Base-by-base conservation (phyloP, 2,113 vertebrate genomes). In the Epinephelus fuscoguttatus region DNA sequence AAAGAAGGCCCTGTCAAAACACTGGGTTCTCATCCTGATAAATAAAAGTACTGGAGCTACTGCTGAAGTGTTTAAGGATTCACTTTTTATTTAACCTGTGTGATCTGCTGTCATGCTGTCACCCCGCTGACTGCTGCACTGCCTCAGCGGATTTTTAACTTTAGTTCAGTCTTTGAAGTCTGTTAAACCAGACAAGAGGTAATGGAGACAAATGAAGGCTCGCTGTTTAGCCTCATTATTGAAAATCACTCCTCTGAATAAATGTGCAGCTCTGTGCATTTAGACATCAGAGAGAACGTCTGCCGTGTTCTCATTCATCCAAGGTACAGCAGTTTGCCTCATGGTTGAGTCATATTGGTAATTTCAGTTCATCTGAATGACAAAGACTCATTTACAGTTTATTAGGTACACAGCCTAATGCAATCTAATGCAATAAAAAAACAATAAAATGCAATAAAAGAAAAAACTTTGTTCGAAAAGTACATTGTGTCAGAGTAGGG, bases 201-300 rank as follows among this genome's bases (percentile, higher is more conserved):
- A 86, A 91, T 82, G 56, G 71, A 88, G 75, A 89, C 73, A 78
- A 90, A 93, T 78, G 61, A 73, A 77, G 59, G 4, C 62, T n/a
- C 56, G 14, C 74, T 23, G n/a, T 66, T 78, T 47, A 30, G 30
- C 47, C 59, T 84, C 79, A 84, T 87, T 81, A 90, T 69, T 70
- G 77, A 57, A 85, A 89, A 86, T 61, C 70, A 25, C 21, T 82
- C 57, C 60, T 25, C 14, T 80, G 71, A 62, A 45, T 64, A 78
- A 78, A 84, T 71, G 75, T 77, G 52, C 63, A 52, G 53, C 57
- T 40, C 66, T 76, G 30, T 77, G 75, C 77, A n/a, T 79, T 72
- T 0, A 80, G 67, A 78, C 67, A 27, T 63, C 69, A 81, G 37
- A 74, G 53, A 55, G 9, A 84, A 33, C 15, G 14, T 78, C 76